These are phyloP conservation scores for Eilema depressum DNA, from an alignment of 2,888 invertebrate genomes.

Conservation along the genomic window DNA sequence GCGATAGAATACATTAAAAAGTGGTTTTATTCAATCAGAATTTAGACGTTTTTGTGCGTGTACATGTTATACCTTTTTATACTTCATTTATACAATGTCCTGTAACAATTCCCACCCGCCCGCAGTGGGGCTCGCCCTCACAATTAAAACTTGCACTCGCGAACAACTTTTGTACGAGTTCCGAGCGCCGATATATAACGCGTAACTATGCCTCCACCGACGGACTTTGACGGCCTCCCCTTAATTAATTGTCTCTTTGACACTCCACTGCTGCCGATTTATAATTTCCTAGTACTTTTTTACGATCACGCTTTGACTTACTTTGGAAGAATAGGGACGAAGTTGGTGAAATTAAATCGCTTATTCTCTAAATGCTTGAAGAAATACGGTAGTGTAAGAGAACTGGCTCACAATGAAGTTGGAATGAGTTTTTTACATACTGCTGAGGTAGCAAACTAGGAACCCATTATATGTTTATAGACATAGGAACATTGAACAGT, in stretches of 20 bases:
- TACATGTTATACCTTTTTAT: too few species aligned
- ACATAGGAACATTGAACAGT: too few species aligned
- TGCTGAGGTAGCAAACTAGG: neutral
- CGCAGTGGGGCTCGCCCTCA: constrained; percentile 30
- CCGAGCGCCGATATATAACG: constrained; percentile 35
- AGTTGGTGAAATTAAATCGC: neutral
- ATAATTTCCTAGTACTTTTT: constrained; percentile 17
- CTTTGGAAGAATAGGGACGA: neutral
- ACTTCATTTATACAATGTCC: neutral
- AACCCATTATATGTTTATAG: too few species aligned
- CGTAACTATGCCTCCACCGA: constrained; percentile 37
- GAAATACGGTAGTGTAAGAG: neutral
- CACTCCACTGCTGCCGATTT: constrained; percentile 8
- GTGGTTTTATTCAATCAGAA: too few species aligned
- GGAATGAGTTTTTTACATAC: neutral
- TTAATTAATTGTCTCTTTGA: constrained; percentile 42
- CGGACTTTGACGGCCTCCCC: constrained; percentile 42
- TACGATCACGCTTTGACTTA: neutral
- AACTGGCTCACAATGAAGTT: neutral
- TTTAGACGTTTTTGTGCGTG: too few species aligned
- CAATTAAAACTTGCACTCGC: constrained; percentile 63
- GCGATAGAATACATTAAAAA: too few species aligned
- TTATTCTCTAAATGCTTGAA: neutral
- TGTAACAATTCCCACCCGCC: constrained; percentile 23
- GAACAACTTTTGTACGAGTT: constrained; percentile 47